Base-by-base conservation (phyloP, 2,888 invertebrate species). In the Ametastegia equiseti region DNA sequence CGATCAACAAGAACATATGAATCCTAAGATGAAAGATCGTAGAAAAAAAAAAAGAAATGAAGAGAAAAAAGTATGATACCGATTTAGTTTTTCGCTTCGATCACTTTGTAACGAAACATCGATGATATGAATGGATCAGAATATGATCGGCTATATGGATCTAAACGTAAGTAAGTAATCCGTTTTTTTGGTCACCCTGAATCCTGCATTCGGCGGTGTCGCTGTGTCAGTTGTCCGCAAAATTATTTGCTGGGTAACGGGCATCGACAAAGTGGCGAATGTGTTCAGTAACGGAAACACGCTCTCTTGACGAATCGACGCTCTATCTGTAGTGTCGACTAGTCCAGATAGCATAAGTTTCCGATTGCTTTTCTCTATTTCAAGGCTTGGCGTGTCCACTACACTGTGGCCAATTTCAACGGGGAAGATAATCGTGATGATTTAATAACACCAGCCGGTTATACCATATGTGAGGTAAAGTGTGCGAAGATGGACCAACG, bases 211-310 rank as follows among this genome's bases (percentile, higher is more conserved):
- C 67, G 36, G 69, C 69, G 42, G 69, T 42, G 69, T 69, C 69
- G 69, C 36, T 42, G 69, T 69, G 42, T 69, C 63, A 63, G 63
- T 63, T 63, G 63, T 69, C 69, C 42, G 42, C 42, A 69, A 36
- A 42, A 42, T 30, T 42, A 3, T 69, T 69, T 69, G 42, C 39
- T 19, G 69, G 42, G 33, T 23, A 69, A 42, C 69, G 23, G 36
- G 42, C 69, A 42, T 42, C 69, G 69, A 69, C 69, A 69, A 69
- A 69, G 69, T 69, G 69, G 69, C 69, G 39, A 69, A 69, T 69
- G 42, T 60, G 15, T 67, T 67, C 65, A 67, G 65, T 39, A 71
- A 71, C 71, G 71, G 71, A 71, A 71, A 71, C 30, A 30, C 71
- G 45, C 71, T 71, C 19, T 71, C 13, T 71, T 30, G 71, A 47